Evolutionary conservation across 2,888 invertebrate genomes (phyloP).

Genomic region (Linhomoeus sp.): DNA sequence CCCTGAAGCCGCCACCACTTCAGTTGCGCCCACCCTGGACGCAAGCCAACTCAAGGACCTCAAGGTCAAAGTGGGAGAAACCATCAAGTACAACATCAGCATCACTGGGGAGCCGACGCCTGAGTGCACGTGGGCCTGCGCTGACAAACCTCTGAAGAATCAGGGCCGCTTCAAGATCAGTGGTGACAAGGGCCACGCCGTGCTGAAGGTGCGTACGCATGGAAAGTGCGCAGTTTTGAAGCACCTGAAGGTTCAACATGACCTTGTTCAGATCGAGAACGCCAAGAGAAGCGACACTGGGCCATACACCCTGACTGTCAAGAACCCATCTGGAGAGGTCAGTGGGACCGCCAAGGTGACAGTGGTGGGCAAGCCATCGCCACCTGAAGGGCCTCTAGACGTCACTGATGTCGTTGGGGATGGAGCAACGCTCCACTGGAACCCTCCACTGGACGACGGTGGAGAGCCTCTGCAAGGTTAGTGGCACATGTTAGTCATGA

Average conservation of each 20-base stretch:
- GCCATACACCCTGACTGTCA: conserved; percentile 60
- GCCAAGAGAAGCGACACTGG: conserved; percentile 78
- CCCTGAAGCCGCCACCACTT: no score
- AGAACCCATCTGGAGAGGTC: conserved; percentile 76
- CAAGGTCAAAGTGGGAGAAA: conserved; percentile 85
- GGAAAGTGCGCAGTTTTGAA: no score
- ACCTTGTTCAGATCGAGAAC: no score
- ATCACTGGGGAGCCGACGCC: conserved; percentile 94
- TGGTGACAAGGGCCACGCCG: conserved; percentile 26
- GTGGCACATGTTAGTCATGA: no score
- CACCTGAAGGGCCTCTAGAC: conserved; percentile 75
- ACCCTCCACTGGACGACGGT: conserved; percentile 70
- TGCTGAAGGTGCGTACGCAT: no score
- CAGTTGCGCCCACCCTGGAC: conserved; percentile 83
- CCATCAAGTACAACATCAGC: conserved; percentile 74
- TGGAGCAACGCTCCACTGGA: conserved; percentile 86
- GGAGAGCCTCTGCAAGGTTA: conserved; percentile 85
- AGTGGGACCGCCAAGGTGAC: conserved; percentile 72
- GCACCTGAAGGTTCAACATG: no score
- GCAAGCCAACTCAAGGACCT: conserved; percentile 72
- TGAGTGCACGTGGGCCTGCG: conserved; percentile 60
- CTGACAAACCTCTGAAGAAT: conserved; percentile 32
- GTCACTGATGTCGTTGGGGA: conserved; percentile 82
- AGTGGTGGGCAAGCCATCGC: conserved; percentile 59
- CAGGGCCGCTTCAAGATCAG: conserved; percentile 28